Percentiles rank a stretch among this genome's conserved stretches.
Conservation (phyloP, 1,140 invertebrate genomes). For the Gryllus bimaculatus region DNA sequence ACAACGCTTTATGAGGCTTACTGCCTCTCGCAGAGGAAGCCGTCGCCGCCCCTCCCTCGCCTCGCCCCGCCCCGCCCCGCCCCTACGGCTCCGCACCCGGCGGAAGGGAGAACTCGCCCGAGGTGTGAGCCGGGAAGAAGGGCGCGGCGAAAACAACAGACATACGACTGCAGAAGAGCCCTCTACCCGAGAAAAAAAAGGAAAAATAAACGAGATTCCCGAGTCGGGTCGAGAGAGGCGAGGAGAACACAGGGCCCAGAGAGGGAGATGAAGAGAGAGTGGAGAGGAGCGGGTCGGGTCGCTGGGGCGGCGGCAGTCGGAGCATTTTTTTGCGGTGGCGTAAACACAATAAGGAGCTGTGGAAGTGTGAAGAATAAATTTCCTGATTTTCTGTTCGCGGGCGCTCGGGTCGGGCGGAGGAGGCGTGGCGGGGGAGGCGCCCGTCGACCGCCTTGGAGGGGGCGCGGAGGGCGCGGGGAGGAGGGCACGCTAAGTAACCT, state of each 20-base stretch:
- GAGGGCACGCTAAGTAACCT: background rate
- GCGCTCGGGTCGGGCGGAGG: background rate
- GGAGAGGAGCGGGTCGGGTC: background rate
- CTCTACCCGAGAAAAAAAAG: background rate
- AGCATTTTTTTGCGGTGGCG: background rate
- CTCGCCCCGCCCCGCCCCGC: no score
- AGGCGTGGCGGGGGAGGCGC: background rate
- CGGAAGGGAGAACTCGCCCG: background rate
- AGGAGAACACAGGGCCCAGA: background rate
- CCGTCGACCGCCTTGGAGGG: no score
- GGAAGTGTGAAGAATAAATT: constrained; percentile 5
- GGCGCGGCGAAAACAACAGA: background rate
- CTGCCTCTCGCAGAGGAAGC: background rate
- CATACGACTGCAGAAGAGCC: background rate
- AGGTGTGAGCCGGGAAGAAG: background rate
- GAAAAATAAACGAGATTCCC: background rate
- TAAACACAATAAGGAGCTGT: constrained; percentile 4
- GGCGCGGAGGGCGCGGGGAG: background rate
- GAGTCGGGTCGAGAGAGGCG: background rate
- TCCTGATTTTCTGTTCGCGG: background rate
- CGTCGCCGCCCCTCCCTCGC: no score
- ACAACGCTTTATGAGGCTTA: constrained; percentile 4
- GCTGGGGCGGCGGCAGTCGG: background rate
- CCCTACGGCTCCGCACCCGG: background rate
- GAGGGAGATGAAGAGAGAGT: background rate